These are phyloP conservation scores for Dinoponera quadriceps DNA, from an alignment of 1,140 invertebrate species.

Conservation along the genomic window DNA sequence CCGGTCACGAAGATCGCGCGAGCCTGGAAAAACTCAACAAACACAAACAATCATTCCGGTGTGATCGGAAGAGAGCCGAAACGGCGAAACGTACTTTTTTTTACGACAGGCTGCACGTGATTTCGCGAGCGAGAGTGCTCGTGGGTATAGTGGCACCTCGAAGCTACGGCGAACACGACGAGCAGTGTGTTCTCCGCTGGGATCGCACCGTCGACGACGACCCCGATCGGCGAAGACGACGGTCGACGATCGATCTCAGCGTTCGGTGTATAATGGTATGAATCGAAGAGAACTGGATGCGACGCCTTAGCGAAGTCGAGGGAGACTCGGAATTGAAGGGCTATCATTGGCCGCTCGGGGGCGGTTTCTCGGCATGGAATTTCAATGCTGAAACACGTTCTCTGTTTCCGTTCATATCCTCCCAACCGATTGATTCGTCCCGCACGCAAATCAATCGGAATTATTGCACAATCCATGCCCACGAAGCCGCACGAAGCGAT, in stretches of 20 bases:
- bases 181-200: slow-evolving; percentile 30
- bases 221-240: slow-evolving; percentile 3
- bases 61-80: slow-evolving; percentile 27
- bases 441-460: no score
- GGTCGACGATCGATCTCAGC: slow-evolving; percentile 2
- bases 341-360: slow-evolving; percentile 1
- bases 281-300: slow-evolving; percentile 28
- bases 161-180: slow-evolving; percentile 70
- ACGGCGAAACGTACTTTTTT: slow-evolving; percentile 13
- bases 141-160: slow-evolving; percentile 85
- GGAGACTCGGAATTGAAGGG: not conserved
- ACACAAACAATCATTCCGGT: slow-evolving; percentile 40
- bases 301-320: not conserved
- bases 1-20: slow-evolving; percentile 72
- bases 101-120: slow-evolving; percentile 70
- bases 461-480: no score
- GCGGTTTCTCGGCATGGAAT: not conserved
- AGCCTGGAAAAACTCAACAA: slow-evolving; percentile 72
- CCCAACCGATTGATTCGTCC: no score
- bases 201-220: slow-evolving; percentile 28
- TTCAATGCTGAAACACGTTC: no score
- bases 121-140: slow-evolving; percentile 74
- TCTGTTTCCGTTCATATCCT: no score
- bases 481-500: not conserved
- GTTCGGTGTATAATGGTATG: not conserved